These are phyloP conservation scores for Tonatia bakeri DNA, from an alignment of 2,113 vertebrate species.

Conservation along the genomic window DNA sequence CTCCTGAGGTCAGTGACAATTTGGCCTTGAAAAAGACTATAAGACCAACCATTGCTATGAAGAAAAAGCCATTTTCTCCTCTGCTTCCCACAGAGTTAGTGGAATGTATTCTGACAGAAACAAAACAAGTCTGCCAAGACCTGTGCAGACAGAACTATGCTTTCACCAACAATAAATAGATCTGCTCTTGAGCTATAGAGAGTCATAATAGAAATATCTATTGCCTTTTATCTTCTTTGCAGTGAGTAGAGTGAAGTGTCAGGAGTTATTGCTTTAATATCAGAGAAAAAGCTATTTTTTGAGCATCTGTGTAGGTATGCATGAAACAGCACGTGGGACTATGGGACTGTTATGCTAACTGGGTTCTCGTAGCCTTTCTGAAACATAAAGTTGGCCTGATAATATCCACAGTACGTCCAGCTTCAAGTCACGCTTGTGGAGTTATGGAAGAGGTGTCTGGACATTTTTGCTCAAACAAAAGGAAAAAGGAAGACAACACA, in stretches of 20 bases:
- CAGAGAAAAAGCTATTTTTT: conserved; percentile 72
- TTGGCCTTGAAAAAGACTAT: background rate
- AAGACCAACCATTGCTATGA: background rate
- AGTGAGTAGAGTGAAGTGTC: conserved; percentile 75
- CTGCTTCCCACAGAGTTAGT: conserved; percentile 48
- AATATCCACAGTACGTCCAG: background rate
- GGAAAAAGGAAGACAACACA: background rate
- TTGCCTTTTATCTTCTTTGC: conserved; percentile 83
- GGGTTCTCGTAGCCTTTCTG: conserved; percentile 71
- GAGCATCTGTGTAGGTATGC: conserved; percentile 46
- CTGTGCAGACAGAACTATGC: conserved; percentile 67
- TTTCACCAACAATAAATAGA: conserved; percentile 76
- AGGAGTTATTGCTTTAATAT: conserved; percentile 87
- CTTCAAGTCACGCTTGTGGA: background rate
- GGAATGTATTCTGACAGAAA: conserved; percentile 74
- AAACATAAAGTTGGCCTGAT: conserved; percentile 52
- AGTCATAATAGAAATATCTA: conserved; percentile 82
- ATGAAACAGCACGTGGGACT: background rate
- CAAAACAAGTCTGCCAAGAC: conserved; percentile 73
- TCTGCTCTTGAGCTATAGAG: conserved; percentile 77
- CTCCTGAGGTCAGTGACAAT: conserved; percentile 14
- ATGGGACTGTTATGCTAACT: conserved; percentile 54
- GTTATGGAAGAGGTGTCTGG: conserved; percentile 50
- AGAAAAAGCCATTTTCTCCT: conserved; percentile 73
- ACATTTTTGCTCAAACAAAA: conserved; percentile 27